Evolutionary conservation across 2,113 vertebrate species (phyloP).

Genomic region (Rhinolophus sinicus): DNA sequence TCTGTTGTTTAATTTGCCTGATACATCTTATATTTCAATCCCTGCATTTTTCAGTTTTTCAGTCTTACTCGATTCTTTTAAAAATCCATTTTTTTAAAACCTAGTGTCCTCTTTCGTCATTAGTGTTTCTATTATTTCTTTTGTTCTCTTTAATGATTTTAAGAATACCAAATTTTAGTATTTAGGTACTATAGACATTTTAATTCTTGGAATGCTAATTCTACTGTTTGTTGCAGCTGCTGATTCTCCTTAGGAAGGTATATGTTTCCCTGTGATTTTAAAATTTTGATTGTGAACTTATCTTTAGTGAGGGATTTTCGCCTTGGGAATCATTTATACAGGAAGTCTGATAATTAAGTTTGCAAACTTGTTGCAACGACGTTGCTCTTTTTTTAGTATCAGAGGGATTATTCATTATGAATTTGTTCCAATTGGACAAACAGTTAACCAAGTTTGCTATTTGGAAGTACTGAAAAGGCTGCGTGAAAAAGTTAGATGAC

Average conservation of each 20-base stretch:
- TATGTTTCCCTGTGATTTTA: background rate
- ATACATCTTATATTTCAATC: background rate
- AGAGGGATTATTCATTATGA: no score
- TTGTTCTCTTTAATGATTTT: conserved; percentile 15
- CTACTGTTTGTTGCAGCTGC: background rate
- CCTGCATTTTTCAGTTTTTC: conserved; percentile 11
- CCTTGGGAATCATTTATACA: background rate
- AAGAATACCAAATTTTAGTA: background rate
- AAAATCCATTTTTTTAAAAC: conserved; percentile 27
- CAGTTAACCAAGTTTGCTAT: no score
- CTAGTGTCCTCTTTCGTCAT: background rate
- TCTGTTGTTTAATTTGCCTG: background rate
- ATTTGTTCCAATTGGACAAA: no score
- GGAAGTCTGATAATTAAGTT: no score
- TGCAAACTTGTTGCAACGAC: no score
- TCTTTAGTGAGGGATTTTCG: background rate
- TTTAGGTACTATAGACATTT: background rate
- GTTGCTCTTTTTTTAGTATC: no score
- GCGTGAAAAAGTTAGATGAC: no score
- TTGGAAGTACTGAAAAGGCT: no score
- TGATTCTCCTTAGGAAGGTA: background rate
- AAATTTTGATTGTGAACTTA: background rate
- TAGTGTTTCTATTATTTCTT: background rate
- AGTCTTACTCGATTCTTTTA: background rate
- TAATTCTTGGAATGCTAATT: background rate